Evolutionary conservation across 2,113 vertebrate species (phyloP).

Genomic region (Aspiorhynchus laticeps): DNA sequence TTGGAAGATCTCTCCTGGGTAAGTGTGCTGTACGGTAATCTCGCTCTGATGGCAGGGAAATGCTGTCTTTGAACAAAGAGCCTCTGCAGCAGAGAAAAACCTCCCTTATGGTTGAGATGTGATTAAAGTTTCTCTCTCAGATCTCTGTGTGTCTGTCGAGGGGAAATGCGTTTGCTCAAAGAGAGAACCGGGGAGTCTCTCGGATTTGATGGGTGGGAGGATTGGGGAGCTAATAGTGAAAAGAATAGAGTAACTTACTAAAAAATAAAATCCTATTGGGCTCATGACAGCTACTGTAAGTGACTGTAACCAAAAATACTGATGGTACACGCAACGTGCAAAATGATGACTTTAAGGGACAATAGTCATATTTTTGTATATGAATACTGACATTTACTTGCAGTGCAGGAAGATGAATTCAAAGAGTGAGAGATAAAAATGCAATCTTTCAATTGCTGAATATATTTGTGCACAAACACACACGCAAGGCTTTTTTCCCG

Average conservation of each 20-base stretch:
- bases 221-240: conserved; percentile 11
- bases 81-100: conserved; percentile 32
- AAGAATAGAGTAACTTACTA: background rate
- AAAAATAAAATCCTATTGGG: background rate
- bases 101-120: conserved; percentile 47
- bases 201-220: conserved; percentile 18
- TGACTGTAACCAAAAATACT: conserved; percentile 1
- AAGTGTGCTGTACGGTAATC: conserved; percentile 35
- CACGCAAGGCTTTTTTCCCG: background rate
- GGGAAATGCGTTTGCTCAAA: conserved; percentile 43
- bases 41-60: conserved; percentile 42
- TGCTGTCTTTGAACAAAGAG: conserved; percentile 51
- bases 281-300: conserved; percentile 30
- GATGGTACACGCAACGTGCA: background rate
- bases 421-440: background rate
- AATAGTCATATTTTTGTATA: background rate
- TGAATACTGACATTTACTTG: conserved; percentile 3
- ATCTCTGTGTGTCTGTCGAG: conserved; percentile 42
- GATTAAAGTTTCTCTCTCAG: conserved; percentile 51
- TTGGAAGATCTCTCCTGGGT: conserved; percentile 40
- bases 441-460: conserved; percentile 13
- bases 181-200: conserved; percentile 5
- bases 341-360: conserved; percentile 13
- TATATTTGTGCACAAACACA: conserved; percentile 22
- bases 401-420: background rate